phyloP scores from a whole-genome alignment of 2,888 invertebrate species.

The Drosophila helvetica region DNA sequence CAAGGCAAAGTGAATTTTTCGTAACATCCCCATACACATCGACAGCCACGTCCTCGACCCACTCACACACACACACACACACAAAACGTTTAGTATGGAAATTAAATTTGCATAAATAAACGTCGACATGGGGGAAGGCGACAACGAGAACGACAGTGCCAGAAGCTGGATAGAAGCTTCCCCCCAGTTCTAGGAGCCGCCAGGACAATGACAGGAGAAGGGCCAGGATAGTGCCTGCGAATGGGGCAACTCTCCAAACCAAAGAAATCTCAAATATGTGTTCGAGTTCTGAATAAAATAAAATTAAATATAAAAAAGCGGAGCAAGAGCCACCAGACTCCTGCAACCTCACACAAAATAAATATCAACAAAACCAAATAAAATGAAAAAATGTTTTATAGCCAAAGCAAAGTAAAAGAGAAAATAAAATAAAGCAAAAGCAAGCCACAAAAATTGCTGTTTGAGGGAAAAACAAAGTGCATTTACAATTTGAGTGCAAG shows the following conservation, averaged over 20 bases:
- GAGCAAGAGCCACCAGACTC: neutral
- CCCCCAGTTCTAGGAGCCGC: conserved; percentile 28
- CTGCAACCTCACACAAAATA: conserved; percentile 26
- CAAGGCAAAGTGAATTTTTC: conserved; percentile 69
- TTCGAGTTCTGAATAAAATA: conserved; percentile 56
- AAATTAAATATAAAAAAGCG: conserved; percentile 59
- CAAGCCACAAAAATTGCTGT: conserved; percentile 26
- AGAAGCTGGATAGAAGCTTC: conserved; percentile 9
- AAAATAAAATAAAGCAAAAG: conserved; percentile 23
- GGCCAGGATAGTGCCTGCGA: conserved; percentile 21
- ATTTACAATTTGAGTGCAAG: conserved; percentile 42
- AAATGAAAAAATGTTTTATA: conserved; percentile 26
- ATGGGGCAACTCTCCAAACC: conserved; percentile 17
- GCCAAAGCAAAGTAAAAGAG: conserved; percentile 26
- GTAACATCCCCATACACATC: conserved; percentile 32
- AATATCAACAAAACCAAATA: conserved; percentile 30
- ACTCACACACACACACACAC: conserved; percentile 26
- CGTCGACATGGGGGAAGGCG: conserved; percentile 69
- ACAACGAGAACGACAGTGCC: conserved; percentile 47
- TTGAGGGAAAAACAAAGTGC: conserved; percentile 48
- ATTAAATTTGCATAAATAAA: conserved; percentile 81
- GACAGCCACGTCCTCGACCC: conserved; percentile 9
- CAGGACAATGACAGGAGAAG: conserved; percentile 62
- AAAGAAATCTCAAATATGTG: conserved; percentile 72
- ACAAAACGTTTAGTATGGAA: conserved; percentile 74